Evolutionary conservation across 1,140 invertebrate genomes (phyloP).

Genomic region (Psilanteris sp.): DNA sequence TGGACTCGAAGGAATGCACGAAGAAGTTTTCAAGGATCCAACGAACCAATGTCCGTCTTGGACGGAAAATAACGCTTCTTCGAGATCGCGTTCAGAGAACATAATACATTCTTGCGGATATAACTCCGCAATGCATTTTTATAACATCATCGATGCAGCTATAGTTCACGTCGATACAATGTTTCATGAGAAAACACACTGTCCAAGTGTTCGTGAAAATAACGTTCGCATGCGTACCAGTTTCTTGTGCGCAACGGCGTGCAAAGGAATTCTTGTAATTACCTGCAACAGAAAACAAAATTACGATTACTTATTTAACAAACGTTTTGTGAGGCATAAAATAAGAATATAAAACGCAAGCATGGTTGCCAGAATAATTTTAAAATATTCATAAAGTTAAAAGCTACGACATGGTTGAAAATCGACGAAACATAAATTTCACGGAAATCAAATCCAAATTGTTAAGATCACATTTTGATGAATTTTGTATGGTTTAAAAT

Average conservation of each 20-base stretch:
- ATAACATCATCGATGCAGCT: slow-evolving; percentile 9
- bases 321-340: too few relatives aligned
- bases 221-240: neutral
- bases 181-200: slow-evolving; percentile 17
- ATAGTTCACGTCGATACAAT: slow-evolving; percentile 31
- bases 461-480: too few relatives aligned
- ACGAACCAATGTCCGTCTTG: slow-evolving; percentile 43
- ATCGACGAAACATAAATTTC: too few relatives aligned
- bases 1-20: slow-evolving; percentile 31
- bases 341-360: too few relatives aligned
- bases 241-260: too few relatives aligned
- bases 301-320: too few relatives aligned
- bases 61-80: slow-evolving; percentile 8
- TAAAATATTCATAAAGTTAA: too few relatives aligned
- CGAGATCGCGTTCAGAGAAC: slow-evolving; percentile 7
- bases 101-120: slow-evolving; percentile 14
- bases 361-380: too few relatives aligned
- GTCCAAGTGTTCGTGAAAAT: slow-evolving; percentile 1
- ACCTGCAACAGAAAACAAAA: slow-evolving; percentile 15
- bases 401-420: too few relatives aligned
- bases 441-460: too few relatives aligned
- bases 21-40: slow-evolving; percentile 33
- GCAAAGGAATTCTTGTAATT: too few relatives aligned
- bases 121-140: slow-evolving; percentile 36
- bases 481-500: too few relatives aligned